A percentile compares a stretch with the other conserved stretches of the same genome.
These are phyloP conservation scores for Aratinga solstitialis DNA, from an alignment of 2,797 vertebrate genomes.

Conservation along the genomic window DNA sequence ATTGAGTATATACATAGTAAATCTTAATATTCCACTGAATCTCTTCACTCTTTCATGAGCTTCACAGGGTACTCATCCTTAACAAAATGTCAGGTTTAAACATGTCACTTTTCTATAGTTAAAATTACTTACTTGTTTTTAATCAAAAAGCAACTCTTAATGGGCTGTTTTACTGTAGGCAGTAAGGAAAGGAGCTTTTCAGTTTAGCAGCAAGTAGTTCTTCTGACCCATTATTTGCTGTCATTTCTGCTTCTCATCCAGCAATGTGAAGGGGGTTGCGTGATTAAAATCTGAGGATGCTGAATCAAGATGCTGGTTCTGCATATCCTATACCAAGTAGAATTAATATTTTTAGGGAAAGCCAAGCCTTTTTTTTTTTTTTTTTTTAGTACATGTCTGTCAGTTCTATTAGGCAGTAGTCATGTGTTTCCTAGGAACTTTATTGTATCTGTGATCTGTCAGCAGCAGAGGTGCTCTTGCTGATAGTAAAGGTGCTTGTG, in stretches of 20 bases:
- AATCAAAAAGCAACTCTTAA: conserved; percentile 69
- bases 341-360: neutral
- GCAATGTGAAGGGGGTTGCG: neutral
- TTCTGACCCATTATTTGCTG: conserved; percentile 48
- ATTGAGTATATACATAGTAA: conserved; percentile 56
- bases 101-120: conserved; percentile 71
- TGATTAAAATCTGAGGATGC: neutral
- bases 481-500: neutral
- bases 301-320: neutral
- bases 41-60: conserved; percentile 72
- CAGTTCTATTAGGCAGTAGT: neutral
- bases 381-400: neutral
- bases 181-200: conserved; percentile 48
- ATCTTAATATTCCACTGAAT: conserved; percentile 70
- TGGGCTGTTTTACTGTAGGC: conserved; percentile 70
- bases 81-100: conserved; percentile 77
- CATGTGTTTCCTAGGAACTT: neutral
- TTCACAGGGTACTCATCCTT: conserved; percentile 69
- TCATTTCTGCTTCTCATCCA: conserved; percentile 50
- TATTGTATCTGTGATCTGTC: neutral
- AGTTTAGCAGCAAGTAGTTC: conserved; percentile 37
- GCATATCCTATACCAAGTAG: neutral
- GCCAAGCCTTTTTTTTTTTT: neutral
- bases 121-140: conserved; percentile 75
- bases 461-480: neutral